These are phyloP conservation scores for Sebastes cheni DNA, from an alignment of 2,797 vertebrate species.

Conservation along the genomic window DNA sequence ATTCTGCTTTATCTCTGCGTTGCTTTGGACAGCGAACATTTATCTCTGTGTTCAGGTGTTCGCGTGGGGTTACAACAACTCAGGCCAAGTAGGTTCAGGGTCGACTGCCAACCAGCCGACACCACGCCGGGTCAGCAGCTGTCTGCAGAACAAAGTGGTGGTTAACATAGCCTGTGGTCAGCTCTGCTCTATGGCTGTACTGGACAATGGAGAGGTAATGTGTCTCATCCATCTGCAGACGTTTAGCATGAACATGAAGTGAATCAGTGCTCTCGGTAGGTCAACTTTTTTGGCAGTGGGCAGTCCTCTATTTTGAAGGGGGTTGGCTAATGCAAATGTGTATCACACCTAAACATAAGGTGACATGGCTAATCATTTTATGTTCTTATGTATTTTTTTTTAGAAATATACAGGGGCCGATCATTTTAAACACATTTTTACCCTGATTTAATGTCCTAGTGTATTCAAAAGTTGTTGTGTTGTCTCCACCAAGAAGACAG, in stretches of 20 bases:
- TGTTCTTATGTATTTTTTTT: background rate
- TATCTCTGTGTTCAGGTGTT: conserved; percentile 84
- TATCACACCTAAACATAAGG: background rate
- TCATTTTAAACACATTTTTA: background rate
- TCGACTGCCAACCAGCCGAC: conserved; percentile 98
- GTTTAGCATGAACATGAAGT: background rate
- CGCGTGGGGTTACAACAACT: conserved; percentile 99
- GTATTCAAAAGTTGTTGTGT: background rate
- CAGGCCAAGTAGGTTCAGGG: conserved; percentile 96
- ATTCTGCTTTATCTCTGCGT: background rate
- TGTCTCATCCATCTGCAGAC: background rate
- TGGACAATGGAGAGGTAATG: conserved; percentile 95
- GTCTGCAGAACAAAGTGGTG: conserved; percentile 94
- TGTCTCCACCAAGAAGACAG: background rate
- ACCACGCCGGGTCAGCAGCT: conserved; percentile 94
- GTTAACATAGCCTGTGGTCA: conserved; percentile 96
- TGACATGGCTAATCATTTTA: background rate
- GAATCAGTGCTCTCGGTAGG: background rate
- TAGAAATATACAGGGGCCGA: background rate
- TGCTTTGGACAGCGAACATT: background rate
- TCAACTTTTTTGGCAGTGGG: background rate
- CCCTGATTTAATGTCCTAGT: background rate
- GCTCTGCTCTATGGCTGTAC: conserved; percentile 96
- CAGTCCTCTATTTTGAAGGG: background rate
- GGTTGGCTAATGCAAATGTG: background rate